Base-by-base conservation (phyloP, 2,113 vertebrate genomes). In the Plecturocebus donacophilus region DNA sequence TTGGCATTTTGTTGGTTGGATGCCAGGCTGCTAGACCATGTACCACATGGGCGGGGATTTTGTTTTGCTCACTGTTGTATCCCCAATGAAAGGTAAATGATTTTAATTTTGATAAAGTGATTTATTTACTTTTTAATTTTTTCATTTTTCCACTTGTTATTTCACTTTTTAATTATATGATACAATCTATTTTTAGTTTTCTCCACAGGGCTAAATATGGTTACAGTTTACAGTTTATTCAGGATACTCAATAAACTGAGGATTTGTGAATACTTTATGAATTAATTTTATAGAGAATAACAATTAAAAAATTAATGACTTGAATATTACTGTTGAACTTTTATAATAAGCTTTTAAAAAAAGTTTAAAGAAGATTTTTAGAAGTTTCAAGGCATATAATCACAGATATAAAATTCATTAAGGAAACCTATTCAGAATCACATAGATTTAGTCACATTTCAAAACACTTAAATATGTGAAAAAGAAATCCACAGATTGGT, bases 351-450 rank as follows among this genome's bases (percentile, higher is more conserved):
- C 21, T 90, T 91, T 64, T 93, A 45, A 38, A 80, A 66, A 89
- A 83, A 89, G 30, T 47, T 97, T 84, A 87, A 95, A 54, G 84
- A 92, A 76, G 64, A 90, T 81, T 84, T 92, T 75, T 42, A 75
- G 61, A 88, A 42, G 12, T 90, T 83, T 16, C 30, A 61, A 54
- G 25, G 3, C n/a, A 47, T 88, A 16, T 77, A 92, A 80, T 86
- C 52, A 93, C 32, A 80, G 27, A 61, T 93, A 56, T 66, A 40
- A 83, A 93, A 86, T 11, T 47, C 71, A 56, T 40, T 82, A 90
- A 95, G 45, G 70, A 94, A 95, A 92, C 84, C 25, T 42, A 71
- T 38, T 95, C 7, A 83, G 40, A 90, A 77, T 71, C 21, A 75
- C 49, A 89, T 40, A 79, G 38, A 19, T 70, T 81, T 83, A 89